A percentile compares a stretch with the other conserved stretches of the same genome.
phyloP scores from a whole-genome alignment of 2,888 invertebrate genomes.

The Polydesmus complanatus region DNA sequence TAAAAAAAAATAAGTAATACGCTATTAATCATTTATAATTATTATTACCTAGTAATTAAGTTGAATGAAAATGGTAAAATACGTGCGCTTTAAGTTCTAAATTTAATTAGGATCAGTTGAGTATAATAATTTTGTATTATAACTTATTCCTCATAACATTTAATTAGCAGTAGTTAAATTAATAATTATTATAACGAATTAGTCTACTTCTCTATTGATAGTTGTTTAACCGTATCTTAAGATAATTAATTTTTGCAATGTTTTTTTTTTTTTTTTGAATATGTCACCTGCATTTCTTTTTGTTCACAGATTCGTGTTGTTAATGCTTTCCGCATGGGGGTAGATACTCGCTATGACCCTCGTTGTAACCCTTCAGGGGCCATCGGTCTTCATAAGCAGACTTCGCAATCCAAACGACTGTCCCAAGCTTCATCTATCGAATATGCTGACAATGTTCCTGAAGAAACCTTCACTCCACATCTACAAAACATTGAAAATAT shows the following conservation, averaged over 20 bases:
- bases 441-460: constrained; percentile 75
- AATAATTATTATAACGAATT: too few species aligned
- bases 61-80: too few species aligned
- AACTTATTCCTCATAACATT: too few species aligned
- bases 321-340: constrained; percentile 99
- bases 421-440: constrained; percentile 85
- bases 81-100: too few species aligned
- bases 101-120: too few species aligned
- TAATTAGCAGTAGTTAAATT: too few species aligned
- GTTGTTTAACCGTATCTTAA: background rate
- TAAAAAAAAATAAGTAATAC: too few species aligned
- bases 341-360: constrained; percentile 76
- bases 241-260: background rate
- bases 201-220: too few species aligned
- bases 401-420: constrained; percentile 78
- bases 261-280: constrained; percentile 2
- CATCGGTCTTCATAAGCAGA: constrained; percentile 85
- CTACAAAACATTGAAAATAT: constrained; percentile 18
- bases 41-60: too few species aligned
- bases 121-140: too few species aligned
- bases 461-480: constrained; percentile 9
- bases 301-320: constrained; percentile 95
- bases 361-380: constrained; percentile 83
- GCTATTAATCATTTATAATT: too few species aligned
- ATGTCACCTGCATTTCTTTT: background rate